Base-by-base conservation (phyloP, 2,888 invertebrate species). In the Hemithea aestivaria region DNA sequence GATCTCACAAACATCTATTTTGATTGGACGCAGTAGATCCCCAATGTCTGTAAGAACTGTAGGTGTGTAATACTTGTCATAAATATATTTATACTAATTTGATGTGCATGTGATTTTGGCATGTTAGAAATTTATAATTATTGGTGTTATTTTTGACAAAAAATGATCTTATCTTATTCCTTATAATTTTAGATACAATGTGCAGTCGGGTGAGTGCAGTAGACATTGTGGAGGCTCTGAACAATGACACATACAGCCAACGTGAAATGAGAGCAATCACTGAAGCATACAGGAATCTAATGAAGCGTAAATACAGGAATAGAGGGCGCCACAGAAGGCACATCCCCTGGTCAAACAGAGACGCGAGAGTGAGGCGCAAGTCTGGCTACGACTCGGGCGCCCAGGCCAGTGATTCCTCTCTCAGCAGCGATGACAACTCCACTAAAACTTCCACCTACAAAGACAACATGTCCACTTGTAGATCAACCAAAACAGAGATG, bases 391-490 rank as follows among this genome's bases (percentile, higher is more conserved):
- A 80, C 42, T 82, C 81, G 0, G 79, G 74, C 4, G 79, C 78
- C 7, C 65, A 62, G 45, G 80, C 64, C 8, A 79, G 80, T 62
- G 63, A 75, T 47, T 82, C 82, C 10, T 79, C 83, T 3, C 42
- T 70, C 11, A 79, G 77, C 40, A 77, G 77, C 61, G 75, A 81
- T 62, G 78, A 76, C 49, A 62, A 56, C 39, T 78, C 80, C 1
- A 48, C 53, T 11, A 65, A 54, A 48, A 71, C 70, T 26, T 53
- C 50, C 22, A 40, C 51, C 28, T 56, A 52, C 35, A 66, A 53
- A 42, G 53, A 58, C 30, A 66, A 65, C 28, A 45, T 56, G 42
- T 59, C 62, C 21, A 59, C 56, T 50, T 53, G 58, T 50, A 53
- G 56, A 58, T 56, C 66, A 56, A 61, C 64, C 37, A 68, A 57